These are phyloP conservation scores for Clostera curtula DNA, from an alignment of 2,888 invertebrate genomes.

Conservation along the genomic window DNA sequence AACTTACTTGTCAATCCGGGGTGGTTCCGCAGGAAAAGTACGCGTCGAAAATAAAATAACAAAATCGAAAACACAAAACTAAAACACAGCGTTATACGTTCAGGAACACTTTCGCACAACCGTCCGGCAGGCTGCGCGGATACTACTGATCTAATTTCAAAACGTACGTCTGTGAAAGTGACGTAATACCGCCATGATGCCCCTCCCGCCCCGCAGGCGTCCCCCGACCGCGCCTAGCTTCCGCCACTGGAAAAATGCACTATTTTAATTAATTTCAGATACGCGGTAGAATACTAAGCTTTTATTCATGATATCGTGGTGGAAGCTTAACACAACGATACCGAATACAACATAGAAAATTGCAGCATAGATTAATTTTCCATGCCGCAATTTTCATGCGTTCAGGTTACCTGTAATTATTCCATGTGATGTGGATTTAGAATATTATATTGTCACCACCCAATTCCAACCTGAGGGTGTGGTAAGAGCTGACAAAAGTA, in stretches of 20 bases:
- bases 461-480: too few species aligned
- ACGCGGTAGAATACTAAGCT: constrained; percentile 38
- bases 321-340: constrained; percentile 28
- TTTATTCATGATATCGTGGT: constrained; percentile 27
- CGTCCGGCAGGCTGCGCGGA: constrained; percentile 40
- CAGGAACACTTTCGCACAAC: constrained; percentile 26
- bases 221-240: constrained; percentile 46
- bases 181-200: constrained; percentile 65
- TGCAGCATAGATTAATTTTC: too few species aligned
- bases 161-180: constrained; percentile 64
- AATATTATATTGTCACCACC: too few species aligned
- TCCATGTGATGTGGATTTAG: too few species aligned
- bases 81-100: constrained; percentile 34
- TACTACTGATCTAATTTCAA: constrained; percentile 69
- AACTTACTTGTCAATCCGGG: constrained; percentile 42
- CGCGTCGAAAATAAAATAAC: constrained; percentile 24
- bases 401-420: too few species aligned
- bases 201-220: constrained; percentile 30
- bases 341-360: too few species aligned
- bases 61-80: constrained; percentile 40
- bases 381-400: too few species aligned
- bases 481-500: too few species aligned
- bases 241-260: constrained; percentile 54
- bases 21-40: constrained; percentile 29
- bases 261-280: constrained; percentile 59